phyloP scores from a whole-genome alignment of 2,888 invertebrate genomes.

The Ormia ochracea region DNA sequence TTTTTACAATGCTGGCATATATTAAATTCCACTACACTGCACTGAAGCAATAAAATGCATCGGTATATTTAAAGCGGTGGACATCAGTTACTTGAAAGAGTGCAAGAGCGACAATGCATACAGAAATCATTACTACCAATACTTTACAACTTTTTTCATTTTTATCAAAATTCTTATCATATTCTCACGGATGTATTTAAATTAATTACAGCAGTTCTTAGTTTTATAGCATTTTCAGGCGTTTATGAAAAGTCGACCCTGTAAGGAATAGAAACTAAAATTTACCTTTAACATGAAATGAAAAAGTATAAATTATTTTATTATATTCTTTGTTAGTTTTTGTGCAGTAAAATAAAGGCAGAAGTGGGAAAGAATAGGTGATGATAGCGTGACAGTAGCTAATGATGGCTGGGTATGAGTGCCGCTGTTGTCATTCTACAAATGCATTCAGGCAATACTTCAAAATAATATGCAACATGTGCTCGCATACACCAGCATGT shows the following conservation, averaged over 20 bases:
- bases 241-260: background rate
- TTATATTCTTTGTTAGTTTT: slow-evolving; percentile 16
- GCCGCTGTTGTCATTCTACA: background rate
- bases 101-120: background rate
- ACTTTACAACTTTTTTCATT: slow-evolving; percentile 19
- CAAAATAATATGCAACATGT: background rate
- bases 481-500: background rate
- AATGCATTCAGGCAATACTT: background rate
- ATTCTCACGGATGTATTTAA: slow-evolving; percentile 51
- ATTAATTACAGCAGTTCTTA: slow-evolving; percentile 53
- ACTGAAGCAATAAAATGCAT: slow-evolving; percentile 16
- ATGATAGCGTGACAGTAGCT: slow-evolving; percentile 56
- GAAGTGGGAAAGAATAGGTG: background rate
- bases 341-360: background rate
- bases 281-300: background rate
- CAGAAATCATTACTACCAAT: slow-evolving; percentile 1
- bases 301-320: slow-evolving; percentile 2
- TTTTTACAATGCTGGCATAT: background rate
- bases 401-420: slow-evolving; percentile 50
- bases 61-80: slow-evolving; percentile 24
- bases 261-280: slow-evolving; percentile 5
- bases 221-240: slow-evolving; percentile 11
- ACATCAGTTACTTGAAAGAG: slow-evolving; percentile 20
- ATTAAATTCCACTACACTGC: background rate
- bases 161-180: slow-evolving; percentile 51